Conservation (phyloP, 2,888 invertebrate genomes). For the Sthenelais limicola region DNA sequence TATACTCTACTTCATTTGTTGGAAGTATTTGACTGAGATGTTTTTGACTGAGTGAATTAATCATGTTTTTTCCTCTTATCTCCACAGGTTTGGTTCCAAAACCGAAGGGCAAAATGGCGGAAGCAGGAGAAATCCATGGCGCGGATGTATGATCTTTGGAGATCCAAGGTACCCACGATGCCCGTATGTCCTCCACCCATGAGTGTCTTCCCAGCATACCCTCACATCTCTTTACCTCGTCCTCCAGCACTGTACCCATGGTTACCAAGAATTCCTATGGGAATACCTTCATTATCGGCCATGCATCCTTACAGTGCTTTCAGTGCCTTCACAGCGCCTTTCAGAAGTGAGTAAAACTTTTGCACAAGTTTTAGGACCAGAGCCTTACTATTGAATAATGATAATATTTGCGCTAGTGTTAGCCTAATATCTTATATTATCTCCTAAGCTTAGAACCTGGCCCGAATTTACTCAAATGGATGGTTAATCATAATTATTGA, state of each 20-base stretch:
- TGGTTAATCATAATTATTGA: too few relatives aligned
- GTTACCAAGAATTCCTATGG: constrained; percentile 40
- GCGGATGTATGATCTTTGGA: constrained; percentile 49
- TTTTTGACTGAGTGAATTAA: too few relatives aligned
- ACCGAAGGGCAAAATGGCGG: constrained; percentile 49
- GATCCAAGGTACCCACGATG: constrained; percentile 23
- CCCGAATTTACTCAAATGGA: too few relatives aligned
- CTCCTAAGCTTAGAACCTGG: too few relatives aligned
- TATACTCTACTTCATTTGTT: too few relatives aligned
- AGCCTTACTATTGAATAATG: too few relatives aligned
- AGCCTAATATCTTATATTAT: too few relatives aligned
- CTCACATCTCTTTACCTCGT: constrained; percentile 34
- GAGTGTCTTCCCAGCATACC: constrained; percentile 14
- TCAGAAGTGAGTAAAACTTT: constrained; percentile 30
- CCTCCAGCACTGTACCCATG: constrained; percentile 41
- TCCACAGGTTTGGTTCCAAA: constrained; percentile 51
- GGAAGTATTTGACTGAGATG: too few relatives aligned
- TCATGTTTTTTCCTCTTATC: too few relatives aligned
- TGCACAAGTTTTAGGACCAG: too few relatives aligned
- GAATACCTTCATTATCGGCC: constrained; percentile 10
- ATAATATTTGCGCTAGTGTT: too few relatives aligned
- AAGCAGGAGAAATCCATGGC: constrained; percentile 51
- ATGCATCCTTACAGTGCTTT: constrained; percentile 14
- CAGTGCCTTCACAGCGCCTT: constrained; percentile 23
- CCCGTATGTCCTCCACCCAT: constrained; percentile 33